Evolutionary conservation across 1,140 invertebrate genomes (phyloP).

Genomic region (Spodoptera litura): DNA sequence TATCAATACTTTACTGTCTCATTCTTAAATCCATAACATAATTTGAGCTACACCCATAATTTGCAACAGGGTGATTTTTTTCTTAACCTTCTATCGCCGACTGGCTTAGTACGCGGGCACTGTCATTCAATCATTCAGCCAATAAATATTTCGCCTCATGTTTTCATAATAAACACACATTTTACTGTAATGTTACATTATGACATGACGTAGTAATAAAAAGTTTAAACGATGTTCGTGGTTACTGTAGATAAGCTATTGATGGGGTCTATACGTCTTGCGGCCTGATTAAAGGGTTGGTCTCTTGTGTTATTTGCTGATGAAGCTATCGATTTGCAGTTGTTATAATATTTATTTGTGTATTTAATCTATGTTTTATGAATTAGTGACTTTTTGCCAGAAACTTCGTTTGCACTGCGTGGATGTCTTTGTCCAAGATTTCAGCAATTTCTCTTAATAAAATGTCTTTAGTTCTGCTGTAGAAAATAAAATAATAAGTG

Average conservation of each 20-base stretch:
- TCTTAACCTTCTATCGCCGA: conserved; percentile 13
- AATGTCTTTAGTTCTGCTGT: too few relatives aligned
- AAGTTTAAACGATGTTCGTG: conserved; percentile 55
- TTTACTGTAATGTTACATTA: conserved; percentile 57
- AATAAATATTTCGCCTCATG: conserved; percentile 76
- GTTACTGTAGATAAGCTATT: conserved; percentile 28
- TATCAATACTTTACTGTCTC: conserved; percentile 40
- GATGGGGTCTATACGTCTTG: conserved; percentile 41
- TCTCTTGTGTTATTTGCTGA: background rate
- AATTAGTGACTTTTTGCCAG: too few relatives aligned
- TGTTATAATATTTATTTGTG: background rate
- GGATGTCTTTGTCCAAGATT: too few relatives aligned
- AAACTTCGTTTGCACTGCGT: too few relatives aligned
- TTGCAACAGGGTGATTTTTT: conserved; percentile 23
- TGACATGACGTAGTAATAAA: conserved; percentile 52
- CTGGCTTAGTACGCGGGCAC: conserved; percentile 30
- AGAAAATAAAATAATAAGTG: too few relatives aligned
- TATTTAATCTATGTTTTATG: background rate
- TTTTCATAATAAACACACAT: conserved; percentile 68
- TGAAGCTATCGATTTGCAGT: background rate
- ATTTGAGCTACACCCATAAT: conserved; percentile 11
- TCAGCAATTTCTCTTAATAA: too few relatives aligned
- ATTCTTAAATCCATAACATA: conserved; percentile 26
- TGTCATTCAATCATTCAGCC: conserved; percentile 64
- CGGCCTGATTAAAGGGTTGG: conserved; percentile 3